These are phyloP conservation scores for Mycetomoellerius zeteki DNA, from an alignment of 1,140 invertebrate species.

Conservation along the genomic window DNA sequence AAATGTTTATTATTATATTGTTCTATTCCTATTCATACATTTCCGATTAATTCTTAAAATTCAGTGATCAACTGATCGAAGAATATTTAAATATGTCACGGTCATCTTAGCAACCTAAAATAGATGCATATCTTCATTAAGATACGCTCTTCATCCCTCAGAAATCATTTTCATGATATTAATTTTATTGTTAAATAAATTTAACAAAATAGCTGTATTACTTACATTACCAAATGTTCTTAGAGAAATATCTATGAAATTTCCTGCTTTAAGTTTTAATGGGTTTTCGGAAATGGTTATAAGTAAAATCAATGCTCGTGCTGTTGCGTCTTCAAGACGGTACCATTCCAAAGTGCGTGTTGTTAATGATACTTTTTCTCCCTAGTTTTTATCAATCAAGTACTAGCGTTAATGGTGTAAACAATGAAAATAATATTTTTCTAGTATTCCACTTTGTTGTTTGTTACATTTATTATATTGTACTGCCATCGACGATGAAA, in stretches of 20 bases:
- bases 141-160: neutral
- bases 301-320: constrained; percentile 68
- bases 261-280: constrained; percentile 70
- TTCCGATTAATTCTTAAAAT: neutral
- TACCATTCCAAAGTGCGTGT: constrained; percentile 71
- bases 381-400: constrained; percentile 54
- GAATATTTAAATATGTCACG: constrained; percentile 36
- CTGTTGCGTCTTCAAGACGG: constrained; percentile 60
- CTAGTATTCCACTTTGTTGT: neutral
- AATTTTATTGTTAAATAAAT: neutral
- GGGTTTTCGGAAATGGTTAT: constrained; percentile 67
- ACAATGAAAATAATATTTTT: neutral
- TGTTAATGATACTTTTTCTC: constrained; percentile 62
- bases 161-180: neutral
- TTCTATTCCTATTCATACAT: neutral
- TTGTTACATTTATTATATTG: neutral
- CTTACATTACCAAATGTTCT: constrained; percentile 72
- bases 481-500: neutral
- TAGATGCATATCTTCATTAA: neutral
- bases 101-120: constrained; percentile 41
- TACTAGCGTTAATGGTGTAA: neutral
- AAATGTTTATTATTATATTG: neutral
- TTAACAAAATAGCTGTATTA: neutral
- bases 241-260: constrained; percentile 66
- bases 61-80: constrained; percentile 3